These are phyloP conservation scores for Drosophila insularis DNA, from an alignment of 1,140 invertebrate species.

Conservation along the genomic window DNA sequence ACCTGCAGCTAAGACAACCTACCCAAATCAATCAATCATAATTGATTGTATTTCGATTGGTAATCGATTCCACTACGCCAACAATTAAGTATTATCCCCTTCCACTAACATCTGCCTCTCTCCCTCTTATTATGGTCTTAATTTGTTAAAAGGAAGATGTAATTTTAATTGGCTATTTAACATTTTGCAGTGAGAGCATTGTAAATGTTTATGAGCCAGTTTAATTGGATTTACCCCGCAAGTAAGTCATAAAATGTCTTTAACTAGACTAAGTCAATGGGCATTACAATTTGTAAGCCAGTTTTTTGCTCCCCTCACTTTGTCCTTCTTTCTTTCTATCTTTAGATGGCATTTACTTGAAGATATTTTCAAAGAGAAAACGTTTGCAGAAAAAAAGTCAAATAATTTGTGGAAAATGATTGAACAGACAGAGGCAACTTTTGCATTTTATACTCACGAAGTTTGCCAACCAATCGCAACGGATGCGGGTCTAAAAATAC, in stretches of 20 bases:
- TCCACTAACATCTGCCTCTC: neutral
- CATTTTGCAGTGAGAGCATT: slow-evolving; percentile 35
- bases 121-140: slow-evolving; percentile 43
- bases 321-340: neutral
- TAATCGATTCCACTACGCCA: slow-evolving; percentile 31
- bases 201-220: slow-evolving; percentile 48
- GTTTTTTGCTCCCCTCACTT: neutral
- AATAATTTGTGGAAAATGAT: neutral
- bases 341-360: neutral
- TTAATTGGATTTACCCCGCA: slow-evolving; percentile 46
- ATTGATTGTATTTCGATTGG: slow-evolving; percentile 48
- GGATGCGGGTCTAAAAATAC: slow-evolving; percentile 12
- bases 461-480: slow-evolving; percentile 25
- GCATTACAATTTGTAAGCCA: slow-evolving; percentile 2
- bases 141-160: slow-evolving; percentile 49
- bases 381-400: neutral
- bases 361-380: neutral
- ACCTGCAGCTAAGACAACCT: slow-evolving; percentile 15
- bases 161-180: slow-evolving; percentile 57
- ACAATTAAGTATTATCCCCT: slow-evolving; percentile 5
- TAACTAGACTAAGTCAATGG: neutral
- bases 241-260: slow-evolving; percentile 38
- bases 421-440: slow-evolving; percentile 9
- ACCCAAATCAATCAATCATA: slow-evolving; percentile 35
- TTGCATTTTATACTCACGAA: slow-evolving; percentile 24